Percentiles rank a stretch among this genome's conserved stretches.
Evolutionary conservation across 2,888 invertebrate genomes (phyloP).

Genomic region (Pseudoips prasinana): DNA sequence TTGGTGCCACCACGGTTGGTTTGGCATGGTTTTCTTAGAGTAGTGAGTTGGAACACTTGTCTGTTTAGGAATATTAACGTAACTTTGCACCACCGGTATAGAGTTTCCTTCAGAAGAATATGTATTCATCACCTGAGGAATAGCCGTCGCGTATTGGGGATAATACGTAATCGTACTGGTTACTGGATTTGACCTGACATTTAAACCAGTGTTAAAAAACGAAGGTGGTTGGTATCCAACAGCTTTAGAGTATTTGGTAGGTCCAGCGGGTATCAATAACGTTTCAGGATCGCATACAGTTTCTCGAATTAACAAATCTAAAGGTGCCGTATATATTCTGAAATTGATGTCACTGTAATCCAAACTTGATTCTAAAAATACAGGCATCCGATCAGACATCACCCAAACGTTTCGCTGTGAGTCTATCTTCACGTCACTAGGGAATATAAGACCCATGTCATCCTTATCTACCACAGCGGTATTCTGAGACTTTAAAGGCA

Average conservation of each 20-base stretch:
- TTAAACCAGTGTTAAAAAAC: slow-evolving; percentile 25
- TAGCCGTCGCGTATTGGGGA: slow-evolving; percentile 5
- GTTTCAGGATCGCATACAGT: slow-evolving; percentile 85
- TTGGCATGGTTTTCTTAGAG: slow-evolving; percentile 14
- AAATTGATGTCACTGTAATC: slow-evolving; percentile 91
- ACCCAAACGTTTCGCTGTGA: slow-evolving; percentile 88
- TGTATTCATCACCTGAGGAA: no score
- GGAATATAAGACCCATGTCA: slow-evolving; percentile 89
- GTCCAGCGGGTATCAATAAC: no score
- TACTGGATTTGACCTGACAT: slow-evolving; percentile 23
- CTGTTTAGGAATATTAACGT: slow-evolving; percentile 41
- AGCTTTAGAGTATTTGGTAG: no score
- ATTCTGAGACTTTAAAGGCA: slow-evolving; percentile 84
- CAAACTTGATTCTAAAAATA: slow-evolving; percentile 85
- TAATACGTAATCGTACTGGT: slow-evolving; percentile 22
- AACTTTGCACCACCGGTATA: slow-evolving; percentile 39
- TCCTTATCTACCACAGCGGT: slow-evolving; percentile 88
- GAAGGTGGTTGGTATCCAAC: neutral
- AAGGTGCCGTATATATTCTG: slow-evolving; percentile 86
- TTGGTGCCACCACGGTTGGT: slow-evolving; percentile 46
- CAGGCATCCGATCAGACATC: slow-evolving; percentile 91
- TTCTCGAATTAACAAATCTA: slow-evolving; percentile 85
- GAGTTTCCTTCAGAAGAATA: slow-evolving; percentile 21
- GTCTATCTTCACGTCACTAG: slow-evolving; percentile 90
- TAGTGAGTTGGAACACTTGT: slow-evolving; percentile 16